These are phyloP conservation scores for Lysiphlebus fabarum DNA, from an alignment of 1,140 invertebrate genomes.

Conservation along the genomic window DNA sequence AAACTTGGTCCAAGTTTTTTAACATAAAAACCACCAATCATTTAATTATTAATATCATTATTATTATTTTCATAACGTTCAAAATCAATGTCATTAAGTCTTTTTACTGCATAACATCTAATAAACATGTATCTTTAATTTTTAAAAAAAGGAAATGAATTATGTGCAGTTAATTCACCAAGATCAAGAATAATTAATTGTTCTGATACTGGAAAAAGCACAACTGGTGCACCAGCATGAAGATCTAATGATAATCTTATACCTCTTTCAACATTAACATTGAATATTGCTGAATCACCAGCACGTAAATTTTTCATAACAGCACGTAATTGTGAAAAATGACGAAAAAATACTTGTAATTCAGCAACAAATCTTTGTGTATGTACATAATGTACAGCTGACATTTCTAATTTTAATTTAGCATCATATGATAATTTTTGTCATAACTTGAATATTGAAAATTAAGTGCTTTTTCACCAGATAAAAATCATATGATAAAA, in stretches of 20 bases:
- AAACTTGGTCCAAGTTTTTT: slow-evolving; percentile 62
- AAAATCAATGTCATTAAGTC: slow-evolving; percentile 34
- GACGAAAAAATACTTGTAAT: slow-evolving; percentile 79
- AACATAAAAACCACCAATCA: slow-evolving; percentile 57
- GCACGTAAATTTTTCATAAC: slow-evolving; percentile 62
- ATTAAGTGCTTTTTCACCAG: slow-evolving; percentile 76
- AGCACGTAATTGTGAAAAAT: slow-evolving; percentile 81
- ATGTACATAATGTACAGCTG: slow-evolving; percentile 88
- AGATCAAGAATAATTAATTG: slow-evolving; percentile 80
- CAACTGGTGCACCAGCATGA: slow-evolving; percentile 76
- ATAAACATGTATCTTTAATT: slow-evolving; percentile 57
- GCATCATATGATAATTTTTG: slow-evolving; percentile 68
- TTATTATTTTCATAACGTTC: not conserved
- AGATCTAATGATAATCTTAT: slow-evolving; percentile 66
- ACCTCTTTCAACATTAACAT: slow-evolving; percentile 42
- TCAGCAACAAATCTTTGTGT: slow-evolving; percentile 91
- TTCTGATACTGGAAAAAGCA: slow-evolving; percentile 80
- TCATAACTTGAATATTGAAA: slow-evolving; percentile 69
- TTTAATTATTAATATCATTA: slow-evolving; percentile 34
- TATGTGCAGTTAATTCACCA: slow-evolving; percentile 75
- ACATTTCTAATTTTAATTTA: slow-evolving; percentile 76
- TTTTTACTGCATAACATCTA: slow-evolving; percentile 75
- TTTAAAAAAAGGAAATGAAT: slow-evolving; percentile 67
- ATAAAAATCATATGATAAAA: no score
- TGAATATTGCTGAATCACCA: slow-evolving; percentile 42